These are phyloP conservation scores for Ophioninae sp. DNA, from an alignment of 2,888 invertebrate species.

Conservation along the genomic window DNA sequence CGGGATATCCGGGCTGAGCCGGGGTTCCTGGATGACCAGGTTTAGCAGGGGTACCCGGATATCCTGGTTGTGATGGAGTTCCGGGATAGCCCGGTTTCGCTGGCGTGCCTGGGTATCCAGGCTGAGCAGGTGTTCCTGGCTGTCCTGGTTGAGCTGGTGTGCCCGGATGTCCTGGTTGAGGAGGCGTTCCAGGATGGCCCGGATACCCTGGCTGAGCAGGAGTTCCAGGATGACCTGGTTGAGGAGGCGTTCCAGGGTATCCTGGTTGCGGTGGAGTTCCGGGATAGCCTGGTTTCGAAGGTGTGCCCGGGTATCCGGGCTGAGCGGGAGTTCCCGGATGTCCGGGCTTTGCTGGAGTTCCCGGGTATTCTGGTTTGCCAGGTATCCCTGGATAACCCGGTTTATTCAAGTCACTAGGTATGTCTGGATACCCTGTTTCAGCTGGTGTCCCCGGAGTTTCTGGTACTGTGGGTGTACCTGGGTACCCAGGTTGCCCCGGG, in stretches of 20 bases:
- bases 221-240: conserved; percentile 71
- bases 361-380: conserved; percentile 51
- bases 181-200: conserved; percentile 74
- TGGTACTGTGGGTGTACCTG: conserved; percentile 65
- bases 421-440: conserved; percentile 58
- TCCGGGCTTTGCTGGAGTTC: conserved; percentile 62
- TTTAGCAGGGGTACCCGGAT: conserved; percentile 56
- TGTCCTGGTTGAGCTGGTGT: conserved; percentile 54
- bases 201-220: conserved; percentile 53
- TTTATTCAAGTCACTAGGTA: conserved; percentile 53
- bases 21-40: conserved; percentile 63
- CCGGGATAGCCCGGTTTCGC: not conserved
- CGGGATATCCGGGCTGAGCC: conserved; percentile 56
- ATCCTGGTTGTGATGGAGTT: conserved; percentile 54
- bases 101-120: conserved; percentile 5
- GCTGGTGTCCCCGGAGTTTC: conserved; percentile 37
- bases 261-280: conserved; percentile 67
- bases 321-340: conserved; percentile 71
- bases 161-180: conserved; percentile 70
- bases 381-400: conserved; percentile 67
- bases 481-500: conserved; percentile 72
- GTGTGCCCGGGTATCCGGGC: conserved; percentile 58
- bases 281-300: conserved; percentile 71
- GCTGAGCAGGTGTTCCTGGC: conserved; percentile 4
- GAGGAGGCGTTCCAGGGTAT: conserved; percentile 35